These are phyloP conservation scores for Invenusta paracnida DNA, from an alignment of 2,888 invertebrate species.

Conservation along the genomic window DNA sequence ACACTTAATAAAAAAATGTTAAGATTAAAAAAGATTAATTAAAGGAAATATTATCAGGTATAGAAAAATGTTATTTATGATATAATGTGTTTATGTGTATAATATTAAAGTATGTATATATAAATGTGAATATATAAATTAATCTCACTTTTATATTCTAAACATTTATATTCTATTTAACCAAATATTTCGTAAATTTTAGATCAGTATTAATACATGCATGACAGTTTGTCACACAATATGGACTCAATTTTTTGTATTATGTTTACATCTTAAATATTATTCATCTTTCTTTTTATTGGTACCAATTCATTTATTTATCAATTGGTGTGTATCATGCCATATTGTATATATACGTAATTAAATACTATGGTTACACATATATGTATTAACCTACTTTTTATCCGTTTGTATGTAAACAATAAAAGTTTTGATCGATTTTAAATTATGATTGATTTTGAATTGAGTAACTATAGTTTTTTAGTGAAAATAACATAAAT, in stretches of 20 bases:
- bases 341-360: neutral
- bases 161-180: no score
- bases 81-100: no score
- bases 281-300: neutral
- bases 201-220: neutral
- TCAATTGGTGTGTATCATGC: neutral
- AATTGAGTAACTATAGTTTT: no score
- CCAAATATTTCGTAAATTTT: neutral
- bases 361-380: neutral
- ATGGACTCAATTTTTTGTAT: neutral
- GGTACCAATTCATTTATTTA: neutral
- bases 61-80: no score
- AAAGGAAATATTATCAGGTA: no score
- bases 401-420: neutral
- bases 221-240: neutral
- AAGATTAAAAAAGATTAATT: no score
- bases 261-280: neutral
- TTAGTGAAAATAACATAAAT: no score
- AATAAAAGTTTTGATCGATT: neutral
- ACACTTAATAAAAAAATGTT: no score
- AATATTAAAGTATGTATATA: no score
- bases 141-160: no score
- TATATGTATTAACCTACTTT: neutral
- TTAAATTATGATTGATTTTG: neutral
- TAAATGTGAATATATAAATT: neutral